Evolutionary conservation across 1,140 invertebrate genomes (phyloP).

Genomic region (Littorina saxatilis): DNA sequence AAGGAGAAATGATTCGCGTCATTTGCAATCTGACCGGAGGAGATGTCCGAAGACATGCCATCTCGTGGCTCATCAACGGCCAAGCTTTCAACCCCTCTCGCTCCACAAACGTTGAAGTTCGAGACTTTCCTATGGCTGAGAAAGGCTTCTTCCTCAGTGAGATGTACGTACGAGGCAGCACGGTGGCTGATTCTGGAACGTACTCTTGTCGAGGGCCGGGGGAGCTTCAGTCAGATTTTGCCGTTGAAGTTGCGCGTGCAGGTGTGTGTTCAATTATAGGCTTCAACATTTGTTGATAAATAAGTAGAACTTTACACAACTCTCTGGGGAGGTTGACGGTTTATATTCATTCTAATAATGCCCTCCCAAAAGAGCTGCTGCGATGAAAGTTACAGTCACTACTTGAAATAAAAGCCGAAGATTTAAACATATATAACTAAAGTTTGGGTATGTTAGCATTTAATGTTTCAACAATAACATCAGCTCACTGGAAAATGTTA

Average conservation of each 20-base stretch:
- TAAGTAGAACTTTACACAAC: background rate
- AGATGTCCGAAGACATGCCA: background rate
- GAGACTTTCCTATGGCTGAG: constrained; percentile 14
- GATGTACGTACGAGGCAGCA: constrained; percentile 2
- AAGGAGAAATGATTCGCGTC: constrained; percentile 16
- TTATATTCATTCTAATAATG: too few species aligned
- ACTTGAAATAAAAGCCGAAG: too few species aligned
- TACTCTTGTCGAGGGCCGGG: constrained; percentile 19
- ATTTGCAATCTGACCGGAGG: constrained; percentile 27
- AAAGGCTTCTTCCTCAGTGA: constrained; percentile 28
- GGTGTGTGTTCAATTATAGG: constrained; percentile 4
- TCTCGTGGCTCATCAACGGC: constrained; percentile 18
- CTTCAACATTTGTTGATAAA: background rate
- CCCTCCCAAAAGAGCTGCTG: too few species aligned
- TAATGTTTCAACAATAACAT: too few species aligned
- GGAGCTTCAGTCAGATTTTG: background rate
- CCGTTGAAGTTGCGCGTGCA: constrained; percentile 6
- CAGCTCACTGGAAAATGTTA: too few species aligned
- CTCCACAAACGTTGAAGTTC: constrained; percentile 5
- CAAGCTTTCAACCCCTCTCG: background rate
- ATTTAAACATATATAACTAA: too few species aligned
- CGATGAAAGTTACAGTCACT: too few species aligned
- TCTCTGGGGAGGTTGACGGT: too few species aligned
- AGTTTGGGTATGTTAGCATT: too few species aligned
- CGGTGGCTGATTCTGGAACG: background rate